phyloP scores from a whole-genome alignment of 2,888 invertebrate genomes.

The Agrotis puta region DNA sequence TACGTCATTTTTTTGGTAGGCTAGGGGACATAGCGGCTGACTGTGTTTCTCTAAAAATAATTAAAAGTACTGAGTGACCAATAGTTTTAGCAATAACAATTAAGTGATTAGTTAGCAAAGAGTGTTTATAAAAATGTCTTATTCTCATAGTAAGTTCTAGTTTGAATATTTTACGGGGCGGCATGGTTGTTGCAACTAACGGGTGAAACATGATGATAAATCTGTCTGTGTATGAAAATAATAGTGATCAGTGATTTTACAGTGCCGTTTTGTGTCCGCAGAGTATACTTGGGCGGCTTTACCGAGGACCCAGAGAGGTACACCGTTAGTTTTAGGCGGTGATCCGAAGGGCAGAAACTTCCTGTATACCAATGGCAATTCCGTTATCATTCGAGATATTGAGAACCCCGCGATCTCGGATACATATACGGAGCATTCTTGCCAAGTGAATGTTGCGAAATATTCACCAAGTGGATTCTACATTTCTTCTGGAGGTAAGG shows the following conservation, averaged over 20 bases:
- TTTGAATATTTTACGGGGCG: slow-evolving; percentile 64
- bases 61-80: slow-evolving; percentile 81
- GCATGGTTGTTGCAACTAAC: slow-evolving; percentile 69
- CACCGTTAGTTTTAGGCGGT: slow-evolving; percentile 97
- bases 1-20: slow-evolving; percentile 87
- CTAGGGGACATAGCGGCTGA: slow-evolving; percentile 85
- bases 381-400: slow-evolving; percentile 99
- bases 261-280: slow-evolving; percentile 81
- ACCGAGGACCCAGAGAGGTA: slow-evolving; percentile 98
- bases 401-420: slow-evolving; percentile 98
- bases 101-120: slow-evolving; percentile 79
- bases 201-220: slow-evolving; percentile 65
- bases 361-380: slow-evolving; percentile 99
- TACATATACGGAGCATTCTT: slow-evolving; percentile 99
- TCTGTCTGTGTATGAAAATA: slow-evolving; percentile 57
- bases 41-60: slow-evolving; percentile 83
- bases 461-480: slow-evolving; percentile 99
- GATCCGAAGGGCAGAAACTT: slow-evolving; percentile 99
- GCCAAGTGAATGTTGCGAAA: slow-evolving; percentile 98
- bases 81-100: slow-evolving; percentile 74
- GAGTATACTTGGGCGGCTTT: slow-evolving; percentile 97
- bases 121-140: slow-evolving; percentile 83
- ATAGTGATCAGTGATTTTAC: slow-evolving; percentile 61
- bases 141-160: slow-evolving; percentile 87
- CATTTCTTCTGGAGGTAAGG: slow-evolving; percentile 98